Base-by-base conservation (phyloP, 1,140 invertebrate species). In the Drosophila sucinea region DNA sequence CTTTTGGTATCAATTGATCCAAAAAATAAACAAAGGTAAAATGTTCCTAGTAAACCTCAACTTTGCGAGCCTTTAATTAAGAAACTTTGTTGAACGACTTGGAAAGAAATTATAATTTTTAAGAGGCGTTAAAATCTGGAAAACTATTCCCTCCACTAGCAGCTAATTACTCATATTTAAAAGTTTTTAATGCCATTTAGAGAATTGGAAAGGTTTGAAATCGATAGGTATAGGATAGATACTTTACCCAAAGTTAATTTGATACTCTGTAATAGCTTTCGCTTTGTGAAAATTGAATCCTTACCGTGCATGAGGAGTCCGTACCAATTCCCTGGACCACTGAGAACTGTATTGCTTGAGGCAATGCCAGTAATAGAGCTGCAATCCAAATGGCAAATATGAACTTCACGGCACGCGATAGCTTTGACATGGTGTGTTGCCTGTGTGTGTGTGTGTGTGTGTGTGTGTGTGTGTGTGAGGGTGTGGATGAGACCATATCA, bases 341-440 rank as follows among this genome's bases (percentile, higher is more conserved):
- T 3, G 95, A 95, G 79, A 96, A 96, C 79, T 96, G 96, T 6
- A 96, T 93, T 0, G 96, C 96, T 84, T 96, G 95, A 0, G 98
- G 98, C 54, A 98, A 92, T 0, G 98, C 98, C 38, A 96, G 94
- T 55, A 94, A 92, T 2, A 96, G 92, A 0, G 96, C 94, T 5
- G 95, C 85, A 7, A 96, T 70, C 96, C 96, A 97, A 77, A 97
- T 94, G 11, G 93, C 90, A n/a, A 96, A 92, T 38, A 96, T 94
- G 73, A 96, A 94, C 83, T 95, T 96, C 11, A 96, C 93, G 4
- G 95, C 96, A 63, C 96, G 93, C 4, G 95, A 96, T 27, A 96
- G 91, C 77, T 96, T 97, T 1, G 96, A 97, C 94, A 98, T 96
- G 33, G 96, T 97, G 90, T 98, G 97, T 1, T 96, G 91, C 73